Base-by-base conservation (phyloP, 2,888 invertebrate genomes). In the Anodontia alba region DNA sequence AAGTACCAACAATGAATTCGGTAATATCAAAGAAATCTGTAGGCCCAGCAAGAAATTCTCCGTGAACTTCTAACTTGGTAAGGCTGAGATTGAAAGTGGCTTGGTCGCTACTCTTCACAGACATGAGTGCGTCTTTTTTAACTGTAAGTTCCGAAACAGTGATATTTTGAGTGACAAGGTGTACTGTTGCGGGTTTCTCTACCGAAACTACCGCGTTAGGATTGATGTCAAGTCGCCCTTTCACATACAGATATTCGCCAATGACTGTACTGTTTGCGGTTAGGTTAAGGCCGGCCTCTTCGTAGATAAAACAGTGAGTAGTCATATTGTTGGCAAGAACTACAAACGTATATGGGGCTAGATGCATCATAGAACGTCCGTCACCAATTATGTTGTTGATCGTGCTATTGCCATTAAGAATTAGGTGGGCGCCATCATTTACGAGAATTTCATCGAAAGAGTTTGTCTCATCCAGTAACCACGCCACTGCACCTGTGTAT, bases 401-500 rank as follows among this genome's bases (percentile, higher is more conserved):
- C 17, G 81, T 49, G 23, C 85, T 43, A 12, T 12, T 38, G n/a
- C 73, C 77, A 15, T 70, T 70, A 3, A 90, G 36, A 26, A 88
- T 85, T 7, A 90, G 67, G 66, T 84, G 80, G 26, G 83, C 84
- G n/a, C 81, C 80, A 46, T 82, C 80, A 2, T 49, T 76, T 0
- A 88, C 72, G 12, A 72, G 43, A 69, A 90, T 83, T 29, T 78
- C 76, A 66, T 83, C 82, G 31, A 88, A 69, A 33, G 80, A 67
- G 0, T 23, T 20, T 10, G 74, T 66, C 15, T 71, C 49, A 31
- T 84, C 80, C 29, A 76, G 29, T 8, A 88, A 49, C 83, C 88
- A 90, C 0, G 89, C 84, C 42, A 87, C 89, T 26, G 81, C 88
- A 23, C 90, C 90, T 89, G 77, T 20, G 17, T 7, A 42, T n/a